Evolutionary conservation across 2,113 vertebrate species (phyloP), one percentile per base, ranked within the genome.

Genomic region (Tachycineta bicolor): DNA sequence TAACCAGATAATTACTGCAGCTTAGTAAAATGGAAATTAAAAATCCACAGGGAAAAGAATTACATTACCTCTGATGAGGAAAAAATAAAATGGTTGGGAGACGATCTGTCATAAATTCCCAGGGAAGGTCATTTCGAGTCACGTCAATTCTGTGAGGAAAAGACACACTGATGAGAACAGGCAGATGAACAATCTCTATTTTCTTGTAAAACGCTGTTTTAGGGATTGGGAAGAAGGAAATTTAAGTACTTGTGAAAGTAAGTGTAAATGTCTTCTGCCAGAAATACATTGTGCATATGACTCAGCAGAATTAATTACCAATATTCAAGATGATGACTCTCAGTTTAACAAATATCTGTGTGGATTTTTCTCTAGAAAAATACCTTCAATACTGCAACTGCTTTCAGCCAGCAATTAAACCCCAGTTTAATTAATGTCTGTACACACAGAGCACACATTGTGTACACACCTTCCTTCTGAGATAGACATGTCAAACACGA

Each of bases 71-170:
- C 97, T 98, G 97, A 93, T 97, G 98, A 86, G 99, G 99, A 71
- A 99, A 99, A 96, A 99, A 98, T 73, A 99, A 98, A 87, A 99
- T 94, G 10, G 99, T 98, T 68, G 99, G 99, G 86, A 99, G 97
- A n/a, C 84, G 98, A 83, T 99, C 99, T 63, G 99, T 99, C 99
- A 99, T 99, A 88, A 99, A 99, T 97, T 99, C 99, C 99, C 99
- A 99, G 11, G 99, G 99, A 86, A 99, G 99, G 96, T 99, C 99
- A 76, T 99, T 99, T 69, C 96, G 98, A 79, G 98, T 98, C n/a
- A 98, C 98, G 78, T 99, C 99, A 41, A 99, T 98, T 97, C 99
- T 99, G 78, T 87, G 85, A 87, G 83, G 87, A 50, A 81, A 73
- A 37, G 78, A 81, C 47, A 92, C 6, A 71, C 14, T 29, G 33